Conservation (phyloP, 2,888 invertebrate species). For the Onthophagus sagittarius region DNA sequence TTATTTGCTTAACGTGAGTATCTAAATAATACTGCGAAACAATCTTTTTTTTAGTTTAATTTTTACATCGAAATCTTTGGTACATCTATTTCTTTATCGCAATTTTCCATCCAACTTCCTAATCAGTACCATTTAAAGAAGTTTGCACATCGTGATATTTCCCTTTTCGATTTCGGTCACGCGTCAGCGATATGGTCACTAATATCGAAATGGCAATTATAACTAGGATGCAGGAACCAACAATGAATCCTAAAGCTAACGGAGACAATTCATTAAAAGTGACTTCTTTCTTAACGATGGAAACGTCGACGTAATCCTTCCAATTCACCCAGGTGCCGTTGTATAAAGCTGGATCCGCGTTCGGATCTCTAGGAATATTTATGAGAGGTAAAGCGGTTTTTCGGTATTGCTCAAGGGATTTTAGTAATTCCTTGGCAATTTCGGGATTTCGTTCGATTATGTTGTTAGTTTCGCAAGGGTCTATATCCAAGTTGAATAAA, state of each 20-base stretch:
- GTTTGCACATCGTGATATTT: background rate
- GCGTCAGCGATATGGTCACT: constrained; percentile 29
- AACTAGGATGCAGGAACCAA: constrained; percentile 38
- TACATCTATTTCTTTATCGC: background rate
- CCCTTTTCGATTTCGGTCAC: background rate
- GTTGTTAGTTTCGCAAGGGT: constrained; percentile 54
- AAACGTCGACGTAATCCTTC: constrained; percentile 50
- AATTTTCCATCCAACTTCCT: background rate
- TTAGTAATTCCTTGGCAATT: constrained; percentile 48
- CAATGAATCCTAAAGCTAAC: constrained; percentile 39
- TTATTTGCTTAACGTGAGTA: too few species aligned
- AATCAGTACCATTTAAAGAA: background rate
- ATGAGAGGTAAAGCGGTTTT: constrained; percentile 46
- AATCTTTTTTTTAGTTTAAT: background rate
- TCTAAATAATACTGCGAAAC: constrained; percentile 14
- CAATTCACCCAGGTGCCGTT: constrained; percentile 58
- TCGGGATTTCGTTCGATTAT: constrained; percentile 46
- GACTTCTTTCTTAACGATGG: constrained; percentile 29
- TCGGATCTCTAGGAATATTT: constrained; percentile 48
- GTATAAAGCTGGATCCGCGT: constrained; percentile 53
- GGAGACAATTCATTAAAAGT: constrained; percentile 36
- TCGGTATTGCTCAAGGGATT: constrained; percentile 47
- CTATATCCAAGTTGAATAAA: constrained; percentile 50
- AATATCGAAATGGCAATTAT: constrained; percentile 32
- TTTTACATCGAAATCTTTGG: background rate